phyloP scores from a whole-genome alignment of 2,888 invertebrate genomes.

The Agrypnus murinus region DNA sequence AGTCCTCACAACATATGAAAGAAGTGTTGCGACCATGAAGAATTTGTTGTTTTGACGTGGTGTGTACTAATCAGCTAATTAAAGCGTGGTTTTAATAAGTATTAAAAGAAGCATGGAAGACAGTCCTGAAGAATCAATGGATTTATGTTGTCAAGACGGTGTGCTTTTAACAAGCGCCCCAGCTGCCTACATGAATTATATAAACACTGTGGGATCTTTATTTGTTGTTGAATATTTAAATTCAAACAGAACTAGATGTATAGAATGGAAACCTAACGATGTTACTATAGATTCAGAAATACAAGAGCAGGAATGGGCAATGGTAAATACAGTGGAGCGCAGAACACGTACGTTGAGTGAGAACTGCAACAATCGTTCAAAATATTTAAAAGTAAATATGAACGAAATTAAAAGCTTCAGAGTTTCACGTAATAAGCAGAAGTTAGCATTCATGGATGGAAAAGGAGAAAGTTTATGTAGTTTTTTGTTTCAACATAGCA shows the following conservation, averaged over 20 bases:
- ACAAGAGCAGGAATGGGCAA: slow-evolving; percentile 89
- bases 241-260: slow-evolving; percentile 70
- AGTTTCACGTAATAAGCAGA: slow-evolving; percentile 74
- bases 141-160: slow-evolving; percentile 86
- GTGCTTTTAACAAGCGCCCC: slow-evolving; percentile 81
- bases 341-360: slow-evolving; percentile 77
- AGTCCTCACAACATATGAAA: neutral
- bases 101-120: slow-evolving; percentile 61
- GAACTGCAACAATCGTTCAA: slow-evolving; percentile 69
- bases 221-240: slow-evolving; percentile 79
- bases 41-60: slow-evolving; percentile 16
- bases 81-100: slow-evolving; percentile 12
- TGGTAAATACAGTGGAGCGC: slow-evolving; percentile 84
- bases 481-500: slow-evolving; percentile 91
- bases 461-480: slow-evolving; percentile 84
- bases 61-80: slow-evolving; percentile 19
- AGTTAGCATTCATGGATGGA: slow-evolving; percentile 79
- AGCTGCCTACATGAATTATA: slow-evolving; percentile 76
- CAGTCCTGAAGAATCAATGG: slow-evolving; percentile 68
- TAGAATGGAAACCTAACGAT: slow-evolving; percentile 90
- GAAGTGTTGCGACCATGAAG: slow-evolving; percentile 23
- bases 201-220: slow-evolving; percentile 76
- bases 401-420: slow-evolving; percentile 80
- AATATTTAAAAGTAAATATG: slow-evolving; percentile 75
- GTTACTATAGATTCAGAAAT: slow-evolving; percentile 84